These are phyloP conservation scores for Nanorana parkeri DNA, from an alignment of 2,113 vertebrate genomes.

Conservation along the genomic window DNA sequence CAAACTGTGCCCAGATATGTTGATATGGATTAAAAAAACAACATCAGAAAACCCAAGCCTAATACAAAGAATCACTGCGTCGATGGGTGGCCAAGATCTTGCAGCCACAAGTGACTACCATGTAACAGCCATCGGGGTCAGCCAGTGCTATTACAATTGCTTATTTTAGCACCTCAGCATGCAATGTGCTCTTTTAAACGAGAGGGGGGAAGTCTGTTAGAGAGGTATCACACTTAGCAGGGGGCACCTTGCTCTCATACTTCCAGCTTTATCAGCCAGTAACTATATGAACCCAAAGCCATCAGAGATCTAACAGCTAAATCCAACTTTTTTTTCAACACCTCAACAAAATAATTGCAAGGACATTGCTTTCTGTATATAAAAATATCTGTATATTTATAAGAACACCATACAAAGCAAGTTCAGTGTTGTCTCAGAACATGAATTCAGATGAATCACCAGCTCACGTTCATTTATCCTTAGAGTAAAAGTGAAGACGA, in stretches of 20 bases:
- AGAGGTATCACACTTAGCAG: slow-evolving; percentile 15
- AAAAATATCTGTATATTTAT: background rate
- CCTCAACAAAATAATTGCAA: slow-evolving; percentile 1
- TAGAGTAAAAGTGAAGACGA: slow-evolving; percentile 23
- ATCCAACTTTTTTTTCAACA: slow-evolving; percentile 3
- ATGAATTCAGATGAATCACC: background rate
- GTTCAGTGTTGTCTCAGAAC: background rate
- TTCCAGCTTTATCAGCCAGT: background rate
- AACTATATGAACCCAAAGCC: background rate
- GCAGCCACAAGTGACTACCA: background rate
- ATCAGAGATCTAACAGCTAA: background rate
- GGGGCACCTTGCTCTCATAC: slow-evolving; percentile 8
- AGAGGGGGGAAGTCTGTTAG: slow-evolving; percentile 4
- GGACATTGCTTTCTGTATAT: background rate
- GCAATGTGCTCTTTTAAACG: background rate
- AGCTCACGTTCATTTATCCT: slow-evolving; percentile 13
- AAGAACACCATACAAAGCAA: background rate
- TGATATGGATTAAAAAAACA: no score
- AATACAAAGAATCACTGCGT: background rate
- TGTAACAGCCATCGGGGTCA: background rate
- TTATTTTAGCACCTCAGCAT: slow-evolving; percentile 27
- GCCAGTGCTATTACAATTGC: background rate
- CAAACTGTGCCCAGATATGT: no score
- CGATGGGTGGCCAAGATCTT: background rate
- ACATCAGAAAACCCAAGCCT: background rate